phyloP scores from a whole-genome alignment of 1,140 invertebrate genomes.

The Drosophila elegans region DNA sequence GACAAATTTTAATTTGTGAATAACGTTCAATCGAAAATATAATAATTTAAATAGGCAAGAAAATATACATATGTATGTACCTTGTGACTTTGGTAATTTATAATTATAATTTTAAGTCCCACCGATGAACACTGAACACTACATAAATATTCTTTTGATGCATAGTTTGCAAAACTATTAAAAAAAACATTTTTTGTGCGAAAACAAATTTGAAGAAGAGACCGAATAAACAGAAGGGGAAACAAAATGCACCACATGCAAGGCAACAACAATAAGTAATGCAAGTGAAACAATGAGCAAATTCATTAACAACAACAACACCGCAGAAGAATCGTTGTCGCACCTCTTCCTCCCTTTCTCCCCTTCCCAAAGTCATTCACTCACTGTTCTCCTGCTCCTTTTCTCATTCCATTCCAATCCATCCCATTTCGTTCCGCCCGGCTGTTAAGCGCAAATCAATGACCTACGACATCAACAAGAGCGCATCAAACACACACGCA shows the following conservation, averaged over 20 bases:
- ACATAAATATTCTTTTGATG: too few species aligned
- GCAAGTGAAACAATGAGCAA: slow-evolving; percentile 56
- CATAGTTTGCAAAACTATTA: too few species aligned
- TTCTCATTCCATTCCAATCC: background rate
- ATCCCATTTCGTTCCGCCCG: slow-evolving; percentile 42
- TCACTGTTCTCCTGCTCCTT: slow-evolving; percentile 12
- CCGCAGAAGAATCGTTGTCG: slow-evolving; percentile 28
- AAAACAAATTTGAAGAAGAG: slow-evolving; percentile 19
- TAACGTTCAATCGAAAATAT: too few species aligned
- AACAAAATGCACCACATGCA: slow-evolving; percentile 74
- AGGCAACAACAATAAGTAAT: slow-evolving; percentile 54
- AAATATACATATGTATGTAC: too few species aligned
- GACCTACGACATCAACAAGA: slow-evolving; percentile 79
- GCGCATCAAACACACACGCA: slow-evolving; percentile 38
- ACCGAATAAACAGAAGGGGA: slow-evolving; percentile 22
- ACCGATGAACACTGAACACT: too few species aligned
- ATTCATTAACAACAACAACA: slow-evolving; percentile 45
- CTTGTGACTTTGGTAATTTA: too few species aligned
- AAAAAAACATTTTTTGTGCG: background rate
- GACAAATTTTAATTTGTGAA: too few species aligned
- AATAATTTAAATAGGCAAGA: too few species aligned
- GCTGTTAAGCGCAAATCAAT: slow-evolving; percentile 81
- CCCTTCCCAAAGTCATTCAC: background rate
- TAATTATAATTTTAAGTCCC: too few species aligned
- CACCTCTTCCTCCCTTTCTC: slow-evolving; percentile 10